phyloP scores from a whole-genome alignment of 1,140 invertebrate species.

The Teleopsis dalmanni region DNA sequence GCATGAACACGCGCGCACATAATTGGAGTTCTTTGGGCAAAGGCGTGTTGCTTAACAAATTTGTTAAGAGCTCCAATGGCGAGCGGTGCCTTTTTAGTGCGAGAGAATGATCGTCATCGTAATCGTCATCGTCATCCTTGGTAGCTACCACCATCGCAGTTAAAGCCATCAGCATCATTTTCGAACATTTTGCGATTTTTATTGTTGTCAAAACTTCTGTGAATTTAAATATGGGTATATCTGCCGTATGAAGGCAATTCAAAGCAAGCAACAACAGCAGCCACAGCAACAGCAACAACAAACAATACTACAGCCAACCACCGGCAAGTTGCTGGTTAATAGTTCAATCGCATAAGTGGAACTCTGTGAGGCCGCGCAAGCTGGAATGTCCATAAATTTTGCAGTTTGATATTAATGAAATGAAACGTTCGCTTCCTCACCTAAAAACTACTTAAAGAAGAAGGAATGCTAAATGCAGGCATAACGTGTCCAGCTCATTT shows the following conservation, averaged over 20 bases:
- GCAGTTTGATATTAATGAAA: constrained; percentile 19
- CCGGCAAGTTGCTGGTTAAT: too few species aligned
- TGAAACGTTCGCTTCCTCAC: constrained; percentile 1
- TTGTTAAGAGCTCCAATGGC: constrained; percentile 42
- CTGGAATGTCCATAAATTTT: constrained; percentile 42
- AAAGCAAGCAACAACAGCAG: neutral
- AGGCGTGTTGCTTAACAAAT: constrained; percentile 42
- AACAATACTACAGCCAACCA: neutral
- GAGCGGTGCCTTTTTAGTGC: constrained; percentile 39
- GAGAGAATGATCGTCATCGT: neutral
- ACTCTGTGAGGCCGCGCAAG: constrained; percentile 1
- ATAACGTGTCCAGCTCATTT: neutral
- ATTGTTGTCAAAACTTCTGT: neutral
- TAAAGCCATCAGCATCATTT: neutral
- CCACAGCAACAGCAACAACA: neutral
- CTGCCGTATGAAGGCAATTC: too few species aligned
- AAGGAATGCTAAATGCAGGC: too few species aligned
- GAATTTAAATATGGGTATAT: too few species aligned
- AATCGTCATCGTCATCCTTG: neutral
- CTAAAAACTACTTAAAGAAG: constrained; percentile 2
- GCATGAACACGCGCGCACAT: constrained; percentile 27
- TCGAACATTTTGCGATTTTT: neutral
- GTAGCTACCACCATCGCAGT: neutral
- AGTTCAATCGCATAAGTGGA: too few species aligned
- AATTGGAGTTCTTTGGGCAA: constrained; percentile 25